Percentiles rank a stretch among this genome's conserved stretches.
These are phyloP conservation scores for Caenorhabditis zanzibari DNA, from an alignment of 2,888 invertebrate species.

Conservation along the genomic window DNA sequence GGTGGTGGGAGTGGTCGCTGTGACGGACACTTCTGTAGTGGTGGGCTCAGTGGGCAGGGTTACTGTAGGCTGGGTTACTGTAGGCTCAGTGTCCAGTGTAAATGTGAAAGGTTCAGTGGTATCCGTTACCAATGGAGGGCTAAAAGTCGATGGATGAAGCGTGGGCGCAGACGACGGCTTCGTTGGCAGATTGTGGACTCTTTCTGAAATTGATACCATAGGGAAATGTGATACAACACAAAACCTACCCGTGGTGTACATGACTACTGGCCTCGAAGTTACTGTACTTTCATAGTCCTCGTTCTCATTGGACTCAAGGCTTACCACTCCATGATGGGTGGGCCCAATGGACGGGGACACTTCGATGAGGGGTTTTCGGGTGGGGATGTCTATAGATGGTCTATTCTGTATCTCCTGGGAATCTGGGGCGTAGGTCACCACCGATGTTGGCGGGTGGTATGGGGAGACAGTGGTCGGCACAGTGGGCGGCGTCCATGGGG, in stretches of 20 bases:
- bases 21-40: neutral
- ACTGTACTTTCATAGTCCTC: slow-evolving; percentile 48
- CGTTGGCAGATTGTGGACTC: slow-evolving; percentile 51
- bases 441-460: slow-evolving; percentile 42
- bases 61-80: slow-evolving; percentile 8
- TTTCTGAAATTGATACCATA: neutral
- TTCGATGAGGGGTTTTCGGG: slow-evolving; percentile 39
- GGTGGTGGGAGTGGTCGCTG: slow-evolving; percentile 8
- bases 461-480: slow-evolving; percentile 30
- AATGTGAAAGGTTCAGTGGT: slow-evolving; percentile 30
- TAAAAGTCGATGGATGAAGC: slow-evolving; percentile 59
- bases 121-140: slow-evolving; percentile 62
- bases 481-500: slow-evolving; percentile 40
- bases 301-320: slow-evolving; percentile 53
- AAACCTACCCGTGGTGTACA: slow-evolving; percentile 46
- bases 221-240: no score
- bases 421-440: slow-evolving; percentile 18
- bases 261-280: slow-evolving; percentile 21
- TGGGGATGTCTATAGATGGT: slow-evolving; percentile 5
- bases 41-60: neutral
- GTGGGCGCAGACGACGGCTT: slow-evolving; percentile 46
- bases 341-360: slow-evolving; percentile 49
- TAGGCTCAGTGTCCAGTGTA: slow-evolving; percentile 15
- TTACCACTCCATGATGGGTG: slow-evolving; percentile 48
- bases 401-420: slow-evolving; percentile 20